A percentile compares a stretch with the other conserved stretches of the same genome.
These are phyloP conservation scores for Crocallis elinguaria DNA, from an alignment of 2,888 invertebrate species.

Conservation along the genomic window DNA sequence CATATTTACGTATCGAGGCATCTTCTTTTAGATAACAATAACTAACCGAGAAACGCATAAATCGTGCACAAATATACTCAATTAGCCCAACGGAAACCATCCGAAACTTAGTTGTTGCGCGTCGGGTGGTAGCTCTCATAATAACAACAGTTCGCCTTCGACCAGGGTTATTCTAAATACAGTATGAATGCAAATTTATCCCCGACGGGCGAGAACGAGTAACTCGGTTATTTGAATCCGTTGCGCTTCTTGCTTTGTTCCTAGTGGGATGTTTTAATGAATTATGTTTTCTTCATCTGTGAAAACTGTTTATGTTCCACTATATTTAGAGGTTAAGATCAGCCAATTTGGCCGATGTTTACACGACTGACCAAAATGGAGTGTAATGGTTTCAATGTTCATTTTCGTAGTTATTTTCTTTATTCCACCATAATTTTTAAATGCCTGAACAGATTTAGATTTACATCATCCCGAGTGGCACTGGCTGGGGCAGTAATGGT, in stretches of 20 bases:
- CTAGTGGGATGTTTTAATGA: slow-evolving; percentile 16
- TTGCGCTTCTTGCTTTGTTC: slow-evolving; percentile 17
- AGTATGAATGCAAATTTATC: slow-evolving; percentile 63
- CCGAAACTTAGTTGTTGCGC: slow-evolving; percentile 39
- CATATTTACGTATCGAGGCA: too few relatives aligned
- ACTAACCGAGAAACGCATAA: too few relatives aligned
- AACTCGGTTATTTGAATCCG: slow-evolving; percentile 27
- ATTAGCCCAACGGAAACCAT: slow-evolving; percentile 36
- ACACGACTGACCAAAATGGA: too few relatives aligned
- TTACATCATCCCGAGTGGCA: too few relatives aligned
- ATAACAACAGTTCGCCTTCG: slow-evolving; percentile 53
- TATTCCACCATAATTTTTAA: too few relatives aligned
- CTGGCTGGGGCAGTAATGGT: too few relatives aligned
- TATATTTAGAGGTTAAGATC: neutral
- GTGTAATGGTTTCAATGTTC: too few relatives aligned
- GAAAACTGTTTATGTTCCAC: neutral
- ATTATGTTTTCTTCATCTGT: slow-evolving; percentile 5
- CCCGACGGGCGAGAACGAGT: slow-evolving; percentile 36
- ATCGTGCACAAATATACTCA: neutral
- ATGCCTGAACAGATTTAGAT: too few relatives aligned
- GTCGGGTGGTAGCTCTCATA: slow-evolving; percentile 52
- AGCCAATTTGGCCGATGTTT: too few relatives aligned
- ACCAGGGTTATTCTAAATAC: slow-evolving; percentile 56
- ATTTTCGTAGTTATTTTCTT: too few relatives aligned
- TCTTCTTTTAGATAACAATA: too few relatives aligned